phyloP scores from a whole-genome alignment of 2,888 invertebrate species.

The Aricia artaxerxes region DNA sequence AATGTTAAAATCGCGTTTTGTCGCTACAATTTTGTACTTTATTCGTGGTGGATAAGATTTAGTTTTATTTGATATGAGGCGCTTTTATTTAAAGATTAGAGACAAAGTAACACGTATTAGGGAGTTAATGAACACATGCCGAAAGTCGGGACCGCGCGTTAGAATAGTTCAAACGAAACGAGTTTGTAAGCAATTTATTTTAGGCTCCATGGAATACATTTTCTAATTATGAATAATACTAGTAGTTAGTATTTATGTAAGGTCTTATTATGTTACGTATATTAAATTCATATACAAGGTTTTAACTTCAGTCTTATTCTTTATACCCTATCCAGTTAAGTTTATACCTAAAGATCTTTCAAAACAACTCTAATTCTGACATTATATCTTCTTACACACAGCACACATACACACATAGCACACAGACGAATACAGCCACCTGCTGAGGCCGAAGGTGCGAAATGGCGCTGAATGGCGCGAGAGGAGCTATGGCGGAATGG shows the following conservation, averaged over 20 bases:
- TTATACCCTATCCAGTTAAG: too few relatives aligned
- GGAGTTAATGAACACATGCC: conserved; percentile 73
- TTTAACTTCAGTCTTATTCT: too few relatives aligned
- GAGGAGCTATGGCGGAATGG: conserved; percentile 52
- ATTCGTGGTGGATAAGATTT: conserved; percentile 46
- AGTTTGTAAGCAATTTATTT: conserved; percentile 38
- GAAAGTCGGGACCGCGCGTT: conserved; percentile 61
- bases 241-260: not conserved
- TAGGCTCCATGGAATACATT: conserved; percentile 5
- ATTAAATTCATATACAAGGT: too few relatives aligned
- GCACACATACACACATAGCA: not conserved
- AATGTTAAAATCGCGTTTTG: conserved; percentile 13
- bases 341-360: not conserved
- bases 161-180: conserved; percentile 37
- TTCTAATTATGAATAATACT: not conserved
- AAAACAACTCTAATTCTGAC: not conserved
- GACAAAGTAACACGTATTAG: conserved; percentile 73
- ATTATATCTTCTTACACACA: not conserved
- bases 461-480: conserved; percentile 48
- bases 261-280: too few relatives aligned
- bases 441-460: conserved; percentile 43
- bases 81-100: conserved; percentile 67
- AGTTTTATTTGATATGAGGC: conserved; percentile 27
- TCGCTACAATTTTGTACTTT: conserved; percentile 41
- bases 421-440: conserved; percentile 34